Conservation (phyloP, 2,888 invertebrate species). For the Aradus depressus region DNA sequence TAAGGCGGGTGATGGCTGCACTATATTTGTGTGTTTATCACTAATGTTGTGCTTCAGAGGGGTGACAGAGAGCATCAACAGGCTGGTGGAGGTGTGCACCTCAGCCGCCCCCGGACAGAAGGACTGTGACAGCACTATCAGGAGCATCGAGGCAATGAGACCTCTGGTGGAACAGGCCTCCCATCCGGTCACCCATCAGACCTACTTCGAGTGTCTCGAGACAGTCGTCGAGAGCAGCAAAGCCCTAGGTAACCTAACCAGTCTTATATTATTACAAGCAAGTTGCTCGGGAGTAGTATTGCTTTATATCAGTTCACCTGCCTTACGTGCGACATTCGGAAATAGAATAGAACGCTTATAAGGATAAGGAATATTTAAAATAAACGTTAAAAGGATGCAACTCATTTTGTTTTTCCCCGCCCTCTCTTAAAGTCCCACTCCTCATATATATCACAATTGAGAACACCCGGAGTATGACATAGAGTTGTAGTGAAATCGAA, state of each 20-base stretch:
- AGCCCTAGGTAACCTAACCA: slow-evolving; percentile 46
- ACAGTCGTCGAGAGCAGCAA: slow-evolving; percentile 80
- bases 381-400: too few species aligned
- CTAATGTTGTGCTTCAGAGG: slow-evolving; percentile 42
- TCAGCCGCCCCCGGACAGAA: slow-evolving; percentile 89
- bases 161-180: slow-evolving; percentile 73
- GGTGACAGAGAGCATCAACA: slow-evolving; percentile 87
- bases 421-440: too few species aligned
- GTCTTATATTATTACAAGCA: neutral
- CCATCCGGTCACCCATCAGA: slow-evolving; percentile 76
- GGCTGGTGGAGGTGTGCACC: slow-evolving; percentile 75
- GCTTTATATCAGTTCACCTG: neutral
- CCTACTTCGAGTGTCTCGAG: slow-evolving; percentile 90
- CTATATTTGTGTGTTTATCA: neutral
- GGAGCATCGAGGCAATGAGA: slow-evolving; percentile 77
- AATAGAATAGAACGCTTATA: too few species aligned
- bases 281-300: neutral
- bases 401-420: too few species aligned
- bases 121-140: slow-evolving; percentile 90
- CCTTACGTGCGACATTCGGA: neutral
- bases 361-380: too few species aligned
- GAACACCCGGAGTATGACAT: too few species aligned
- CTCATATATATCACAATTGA: too few species aligned
- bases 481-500: too few species aligned
- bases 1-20: neutral